Percentiles rank a stretch among this genome's conserved stretches.
These are phyloP conservation scores for Zosterops hypoxanthus DNA, from an alignment of 2,113 vertebrate genomes.

Conservation along the genomic window DNA sequence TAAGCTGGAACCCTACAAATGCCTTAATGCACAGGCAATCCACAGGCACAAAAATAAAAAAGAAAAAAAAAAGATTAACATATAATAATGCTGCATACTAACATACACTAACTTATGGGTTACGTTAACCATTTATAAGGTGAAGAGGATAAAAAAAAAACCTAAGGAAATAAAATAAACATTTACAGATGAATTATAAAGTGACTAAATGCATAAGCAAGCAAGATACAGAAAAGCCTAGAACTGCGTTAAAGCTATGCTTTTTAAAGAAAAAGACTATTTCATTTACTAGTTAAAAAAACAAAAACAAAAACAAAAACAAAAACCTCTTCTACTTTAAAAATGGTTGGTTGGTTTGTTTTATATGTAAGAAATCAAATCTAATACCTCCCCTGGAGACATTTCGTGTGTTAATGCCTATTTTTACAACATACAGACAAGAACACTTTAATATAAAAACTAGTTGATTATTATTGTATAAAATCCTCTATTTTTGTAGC, in stretches of 20 bases:
- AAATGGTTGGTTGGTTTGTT: conserved; percentile 73
- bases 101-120: conserved; percentile 73
- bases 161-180: conserved; percentile 74
- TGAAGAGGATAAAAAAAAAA: conserved; percentile 77
- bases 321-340: conserved; percentile 83
- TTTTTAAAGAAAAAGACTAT: conserved; percentile 63
- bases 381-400: conserved; percentile 78
- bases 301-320: conserved; percentile 34
- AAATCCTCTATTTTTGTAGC: conserved; percentile 75
- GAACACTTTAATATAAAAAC: conserved; percentile 80
- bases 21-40: conserved; percentile 73
- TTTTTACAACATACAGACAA: conserved; percentile 79
- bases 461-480: conserved; percentile 81
- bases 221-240: conserved; percentile 80
- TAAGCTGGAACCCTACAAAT: conserved; percentile 65
- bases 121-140: conserved; percentile 76
- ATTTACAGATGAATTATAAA: conserved; percentile 82
- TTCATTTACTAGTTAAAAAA: conserved; percentile 69
- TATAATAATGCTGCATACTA: conserved; percentile 76
- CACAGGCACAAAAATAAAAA: conserved; percentile 65
- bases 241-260: conserved; percentile 73
- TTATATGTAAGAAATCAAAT: conserved; percentile 75
- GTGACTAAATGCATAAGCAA: conserved; percentile 91
- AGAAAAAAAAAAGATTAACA: conserved; percentile 61
- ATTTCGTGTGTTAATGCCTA: conserved; percentile 77